These are phyloP conservation scores for Drosophila varians DNA, from an alignment of 1,140 invertebrate genomes.

Conservation along the genomic window DNA sequence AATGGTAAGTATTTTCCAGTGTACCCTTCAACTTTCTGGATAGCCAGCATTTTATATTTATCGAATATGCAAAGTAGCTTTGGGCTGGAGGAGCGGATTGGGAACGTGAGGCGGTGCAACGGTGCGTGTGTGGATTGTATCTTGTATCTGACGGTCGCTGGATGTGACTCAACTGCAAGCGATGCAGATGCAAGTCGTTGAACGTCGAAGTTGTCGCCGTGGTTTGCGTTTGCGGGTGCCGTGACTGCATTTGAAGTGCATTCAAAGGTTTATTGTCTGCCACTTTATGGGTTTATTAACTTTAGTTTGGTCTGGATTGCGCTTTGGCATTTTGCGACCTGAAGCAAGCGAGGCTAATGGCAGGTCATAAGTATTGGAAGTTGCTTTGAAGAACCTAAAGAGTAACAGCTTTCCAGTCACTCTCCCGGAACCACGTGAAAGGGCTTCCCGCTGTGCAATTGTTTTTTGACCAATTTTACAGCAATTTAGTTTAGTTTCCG, in stretches of 20 bases:
- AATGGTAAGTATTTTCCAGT: conserved; percentile 1
- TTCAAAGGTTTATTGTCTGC: conserved; percentile 65
- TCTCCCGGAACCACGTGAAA: conserved; percentile 12
- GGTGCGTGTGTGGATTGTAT: conserved; percentile 53
- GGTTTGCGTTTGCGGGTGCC: conserved; percentile 40
- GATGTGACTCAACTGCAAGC: conserved; percentile 69
- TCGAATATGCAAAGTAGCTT: conserved; percentile 72
- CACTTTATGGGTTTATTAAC: conserved; percentile 78
- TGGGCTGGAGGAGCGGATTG: conserved; percentile 33
- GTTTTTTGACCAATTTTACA: conserved; percentile 40
- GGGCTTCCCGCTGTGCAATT: conserved; percentile 26
- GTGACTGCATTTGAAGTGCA: conserved; percentile 64
- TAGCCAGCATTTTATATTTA: conserved; percentile 45
- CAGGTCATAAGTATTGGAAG: background rate
- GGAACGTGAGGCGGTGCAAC: conserved; percentile 1
- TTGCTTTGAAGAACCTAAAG: background rate
- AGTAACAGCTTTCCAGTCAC: conserved; percentile 12
- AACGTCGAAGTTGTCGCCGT: conserved; percentile 1
- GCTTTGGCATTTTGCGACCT: conserved; percentile 44
- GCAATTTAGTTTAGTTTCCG: conserved; percentile 55
- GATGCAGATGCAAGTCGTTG: conserved; percentile 53
- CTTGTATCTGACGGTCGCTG: conserved; percentile 43
- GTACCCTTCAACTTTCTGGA: conserved; percentile 6
- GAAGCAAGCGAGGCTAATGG: background rate
- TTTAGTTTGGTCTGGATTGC: conserved; percentile 23